Conservation (phyloP, 2,113 vertebrate species). For the Verasper variegatus region DNA sequence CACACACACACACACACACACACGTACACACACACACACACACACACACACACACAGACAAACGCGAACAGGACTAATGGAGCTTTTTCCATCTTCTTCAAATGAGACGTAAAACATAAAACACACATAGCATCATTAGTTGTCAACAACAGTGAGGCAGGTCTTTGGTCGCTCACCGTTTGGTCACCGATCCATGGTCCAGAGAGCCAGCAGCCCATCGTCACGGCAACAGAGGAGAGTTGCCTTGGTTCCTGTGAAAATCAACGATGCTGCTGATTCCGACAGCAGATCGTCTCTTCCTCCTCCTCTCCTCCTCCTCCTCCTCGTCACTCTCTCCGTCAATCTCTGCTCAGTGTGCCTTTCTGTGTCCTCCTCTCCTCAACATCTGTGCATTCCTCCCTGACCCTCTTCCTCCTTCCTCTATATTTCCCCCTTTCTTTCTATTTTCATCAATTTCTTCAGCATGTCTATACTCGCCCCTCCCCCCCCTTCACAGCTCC, state of each 20-base stretch:
- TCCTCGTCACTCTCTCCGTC: conserved; percentile 31
- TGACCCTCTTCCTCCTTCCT: conserved; percentile 2
- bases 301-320: conserved; percentile 40
- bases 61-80: neutral
- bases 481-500: conserved; percentile 42
- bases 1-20: conserved; percentile 2
- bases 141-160: neutral
- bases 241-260: conserved; percentile 41
- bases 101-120: neutral
- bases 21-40: neutral
- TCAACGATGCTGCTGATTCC: conserved; percentile 52
- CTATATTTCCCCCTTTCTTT: conserved; percentile 1
- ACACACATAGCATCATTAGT: neutral
- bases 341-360: conserved; percentile 28
- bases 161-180: conserved; percentile 51
- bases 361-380: conserved; percentile 30
- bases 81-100: neutral
- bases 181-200: conserved; percentile 77
- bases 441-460: conserved; percentile 38
- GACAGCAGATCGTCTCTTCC: conserved; percentile 43
- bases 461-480: conserved; percentile 25
- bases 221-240: conserved; percentile 64
- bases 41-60: neutral
- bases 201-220: conserved; percentile 80
- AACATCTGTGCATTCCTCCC: conserved; percentile 31